phyloP scores from a whole-genome alignment of 1,140 invertebrate genomes.

The Papilio helenus region DNA sequence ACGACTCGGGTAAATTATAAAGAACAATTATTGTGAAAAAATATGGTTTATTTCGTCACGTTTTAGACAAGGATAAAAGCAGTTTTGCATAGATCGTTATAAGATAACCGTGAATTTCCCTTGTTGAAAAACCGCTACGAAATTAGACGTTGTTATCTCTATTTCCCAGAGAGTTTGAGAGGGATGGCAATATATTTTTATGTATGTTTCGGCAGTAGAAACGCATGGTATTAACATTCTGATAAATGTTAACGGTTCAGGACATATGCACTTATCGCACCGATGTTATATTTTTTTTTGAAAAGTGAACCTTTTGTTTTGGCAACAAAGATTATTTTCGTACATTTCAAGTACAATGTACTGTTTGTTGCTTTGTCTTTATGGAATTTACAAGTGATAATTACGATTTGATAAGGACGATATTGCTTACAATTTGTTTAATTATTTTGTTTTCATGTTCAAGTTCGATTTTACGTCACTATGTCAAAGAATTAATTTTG shows the following conservation, averaged over 20 bases:
- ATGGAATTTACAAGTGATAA: not conserved
- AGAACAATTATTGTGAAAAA: no score
- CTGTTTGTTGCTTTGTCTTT: not conserved
- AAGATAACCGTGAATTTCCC: no score
- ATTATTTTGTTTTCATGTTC: not conserved
- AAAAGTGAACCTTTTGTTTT: not conserved
- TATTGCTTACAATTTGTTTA: not conserved
- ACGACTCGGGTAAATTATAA: no score
- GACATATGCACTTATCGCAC: constrained; percentile 13
- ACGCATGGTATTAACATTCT: not conserved
- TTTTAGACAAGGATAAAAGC: no score
- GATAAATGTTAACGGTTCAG: not conserved
- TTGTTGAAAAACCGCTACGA: no score
- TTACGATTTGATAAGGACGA: not conserved
- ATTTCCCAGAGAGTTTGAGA: no score
- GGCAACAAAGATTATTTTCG: not conserved
- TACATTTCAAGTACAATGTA: not conserved
- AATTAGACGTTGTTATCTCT: no score
- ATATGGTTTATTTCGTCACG: no score
- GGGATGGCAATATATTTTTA: not conserved
- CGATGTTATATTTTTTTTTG: not conserved
- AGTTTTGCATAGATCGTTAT: no score
- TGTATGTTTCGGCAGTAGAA: not conserved
- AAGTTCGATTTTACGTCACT: not conserved
- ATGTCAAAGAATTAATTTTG: no score